phyloP scores from a whole-genome alignment of 2,888 invertebrate genomes.

The Mechanitis mazaeus region DNA sequence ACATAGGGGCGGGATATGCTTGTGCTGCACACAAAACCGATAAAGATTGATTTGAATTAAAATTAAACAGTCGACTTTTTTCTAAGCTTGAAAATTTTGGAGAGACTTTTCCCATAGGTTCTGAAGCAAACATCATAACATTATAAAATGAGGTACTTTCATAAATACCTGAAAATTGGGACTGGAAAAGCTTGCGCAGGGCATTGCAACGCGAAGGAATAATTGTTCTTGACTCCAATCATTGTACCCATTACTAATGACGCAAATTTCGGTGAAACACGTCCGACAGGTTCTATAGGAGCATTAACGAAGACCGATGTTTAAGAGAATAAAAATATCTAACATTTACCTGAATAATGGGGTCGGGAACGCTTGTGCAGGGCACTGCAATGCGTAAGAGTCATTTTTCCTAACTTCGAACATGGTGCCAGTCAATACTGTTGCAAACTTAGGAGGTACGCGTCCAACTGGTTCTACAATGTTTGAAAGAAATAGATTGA shows the following conservation, averaged over 20 bases:
- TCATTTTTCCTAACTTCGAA: slow-evolving; percentile 71
- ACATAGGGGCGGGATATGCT: slow-evolving; percentile 82
- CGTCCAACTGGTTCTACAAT: slow-evolving; percentile 47
- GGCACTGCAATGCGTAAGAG: slow-evolving; percentile 75
- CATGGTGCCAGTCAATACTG: slow-evolving; percentile 71
- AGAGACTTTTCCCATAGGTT: slow-evolving; percentile 81
- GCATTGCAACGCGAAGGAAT: slow-evolving; percentile 76
- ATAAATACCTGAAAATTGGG: slow-evolving; percentile 76
- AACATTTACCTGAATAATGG: slow-evolving; percentile 72
- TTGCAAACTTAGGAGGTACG: slow-evolving; percentile 77
- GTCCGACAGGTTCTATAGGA: slow-evolving; percentile 80
- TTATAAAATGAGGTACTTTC: slow-evolving; percentile 7
- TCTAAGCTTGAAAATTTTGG: slow-evolving; percentile 77
- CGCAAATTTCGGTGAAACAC: slow-evolving; percentile 81
- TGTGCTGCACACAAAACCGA: slow-evolving; percentile 80
- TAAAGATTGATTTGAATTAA: slow-evolving; percentile 58
- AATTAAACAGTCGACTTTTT: slow-evolving; percentile 63
- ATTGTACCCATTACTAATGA: slow-evolving; percentile 78
- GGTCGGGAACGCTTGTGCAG: slow-evolving; percentile 81
- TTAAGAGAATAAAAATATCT: slow-evolving; percentile 8
- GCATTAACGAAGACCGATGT: slow-evolving; percentile 10
- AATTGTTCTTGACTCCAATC: slow-evolving; percentile 68
- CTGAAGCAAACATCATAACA: slow-evolving; percentile 44
- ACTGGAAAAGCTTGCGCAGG: slow-evolving; percentile 82
- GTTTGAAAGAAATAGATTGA: slow-evolving; percentile 23